Base-by-base conservation (phyloP, 64 coral and sea anemone genomes). In the Trachythela sp. region DNA sequence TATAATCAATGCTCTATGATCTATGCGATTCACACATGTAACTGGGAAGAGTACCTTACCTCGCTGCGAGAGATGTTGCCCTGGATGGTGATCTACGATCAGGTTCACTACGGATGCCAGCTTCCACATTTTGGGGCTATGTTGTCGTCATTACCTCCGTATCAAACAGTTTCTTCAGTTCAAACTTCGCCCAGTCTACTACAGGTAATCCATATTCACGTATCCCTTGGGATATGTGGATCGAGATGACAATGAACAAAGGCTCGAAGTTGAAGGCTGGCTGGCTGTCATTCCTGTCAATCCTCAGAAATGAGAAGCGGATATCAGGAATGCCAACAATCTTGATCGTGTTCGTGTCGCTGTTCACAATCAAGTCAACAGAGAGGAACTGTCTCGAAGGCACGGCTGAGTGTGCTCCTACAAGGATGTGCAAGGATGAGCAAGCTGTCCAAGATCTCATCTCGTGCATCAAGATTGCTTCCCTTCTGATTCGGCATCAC, bases 371-470 rank as follows among this genome's bases (percentile, higher is more conserved):
- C 71, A 77, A n/a, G 27, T 77, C 27, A 77, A 77, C 30, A 38
- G 36, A 4, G 7, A 77, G 71, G 71, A 34, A 77, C 15, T 59
- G 18, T 77, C 71, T 77, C 31, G 71, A 38, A 34, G 30, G 30
- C 71, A 77, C 71, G 30, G 71, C 27, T n/a, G 31, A 77, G 36
- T 77, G 71, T 59, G 54, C 54, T 59, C 54, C 18, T 9, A 59
- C 15, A 7, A 49, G 48, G 15, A 49, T 49, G 48, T 49, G 48
- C 48, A 49, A 49, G 48, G 48, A 70, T 32, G 26, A 26, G 68
- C 1, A 26, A n/a, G 85, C 85, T 33, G 51, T 60, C 52, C n/a
- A 87, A 87, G 85, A 87, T 87, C 54, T 87, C 27, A 34, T 87
- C 29, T 58, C 48, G 18, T 87, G 85, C 48, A 51, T 87, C 54